phyloP scores from a whole-genome alignment of 2,888 invertebrate genomes.

The Perdita meconis region DNA sequence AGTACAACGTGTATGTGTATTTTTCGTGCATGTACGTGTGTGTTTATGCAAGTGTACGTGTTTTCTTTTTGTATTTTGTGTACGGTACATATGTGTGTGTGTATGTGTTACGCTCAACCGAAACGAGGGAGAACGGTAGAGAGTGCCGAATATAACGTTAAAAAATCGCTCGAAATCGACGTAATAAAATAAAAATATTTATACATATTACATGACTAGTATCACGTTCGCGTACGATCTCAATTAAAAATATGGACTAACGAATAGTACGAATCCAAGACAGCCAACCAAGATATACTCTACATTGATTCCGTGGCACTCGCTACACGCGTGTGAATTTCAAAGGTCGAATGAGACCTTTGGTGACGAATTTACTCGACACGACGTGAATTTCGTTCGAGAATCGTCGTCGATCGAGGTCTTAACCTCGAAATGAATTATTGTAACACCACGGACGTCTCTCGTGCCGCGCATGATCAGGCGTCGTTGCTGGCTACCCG shows the following conservation, averaged over 20 bases:
- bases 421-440: constrained; percentile 67
- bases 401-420: constrained; percentile 57
- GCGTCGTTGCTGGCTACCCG: constrained; percentile 66
- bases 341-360: constrained; percentile 39
- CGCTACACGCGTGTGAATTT: constrained; percentile 39
- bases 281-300: constrained; percentile 4
- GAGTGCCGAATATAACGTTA: constrained; percentile 38
- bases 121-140: constrained; percentile 48
- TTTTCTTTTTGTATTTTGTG: too few relatives aligned
- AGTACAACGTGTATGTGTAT: constrained; percentile 61
- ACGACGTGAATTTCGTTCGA: constrained; percentile 51
- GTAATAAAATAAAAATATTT: constrained; percentile 20
- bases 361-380: background rate
- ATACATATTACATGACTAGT: constrained; percentile 28
- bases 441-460: constrained; percentile 77
- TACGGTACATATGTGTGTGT: background rate
- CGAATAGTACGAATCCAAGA: constrained; percentile 13
- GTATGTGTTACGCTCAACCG: constrained; percentile 57
- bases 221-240: constrained; percentile 26
- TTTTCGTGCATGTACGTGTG: constrained; percentile 2
- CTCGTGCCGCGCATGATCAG: constrained; percentile 54
- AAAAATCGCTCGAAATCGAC: constrained; percentile 3
- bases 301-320: constrained; percentile 45
- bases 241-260: constrained; percentile 18
- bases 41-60: background rate